These are phyloP conservation scores for Harpagoxenus sublaevis DNA, from an alignment of 2,888 invertebrate species.

Conservation along the genomic window DNA sequence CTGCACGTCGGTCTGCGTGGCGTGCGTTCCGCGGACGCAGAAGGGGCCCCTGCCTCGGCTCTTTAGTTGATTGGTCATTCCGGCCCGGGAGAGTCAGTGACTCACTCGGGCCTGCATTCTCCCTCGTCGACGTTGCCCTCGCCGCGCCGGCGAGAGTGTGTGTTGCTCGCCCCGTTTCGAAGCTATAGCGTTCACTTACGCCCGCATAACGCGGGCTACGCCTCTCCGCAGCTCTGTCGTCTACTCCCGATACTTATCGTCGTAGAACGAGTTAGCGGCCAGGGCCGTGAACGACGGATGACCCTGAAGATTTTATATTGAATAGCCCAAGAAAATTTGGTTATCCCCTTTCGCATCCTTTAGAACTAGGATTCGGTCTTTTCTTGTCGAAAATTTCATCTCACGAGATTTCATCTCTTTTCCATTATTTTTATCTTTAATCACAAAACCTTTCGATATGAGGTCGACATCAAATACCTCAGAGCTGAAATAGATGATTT, in stretches of 20 bases:
- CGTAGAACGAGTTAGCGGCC: constrained; percentile 65
- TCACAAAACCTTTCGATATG: neutral
- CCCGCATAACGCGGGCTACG: constrained; percentile 79
- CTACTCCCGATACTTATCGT: constrained; percentile 71
- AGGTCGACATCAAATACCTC: neutral
- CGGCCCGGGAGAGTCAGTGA: constrained; percentile 78
- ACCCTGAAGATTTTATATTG: neutral
- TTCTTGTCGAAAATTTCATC: neutral
- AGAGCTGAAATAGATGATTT: neutral
- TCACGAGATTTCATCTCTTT: neutral
- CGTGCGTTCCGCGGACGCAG: constrained; percentile 62
- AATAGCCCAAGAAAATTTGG: neutral
- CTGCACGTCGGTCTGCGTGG: neutral
- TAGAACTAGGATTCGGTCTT: neutral
- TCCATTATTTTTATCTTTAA: neutral
- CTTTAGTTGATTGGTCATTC: constrained; percentile 82
- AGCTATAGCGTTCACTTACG: constrained; percentile 79
- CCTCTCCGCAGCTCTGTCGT: constrained; percentile 61
- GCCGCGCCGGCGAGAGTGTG: constrained; percentile 31
- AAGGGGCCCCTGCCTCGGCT: constrained; percentile 55
- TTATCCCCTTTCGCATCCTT: neutral
- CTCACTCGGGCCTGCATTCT: constrained; percentile 77
- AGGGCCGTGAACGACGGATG: constrained; percentile 56
- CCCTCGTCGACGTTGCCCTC: constrained; percentile 67
- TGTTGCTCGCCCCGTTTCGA: constrained; percentile 75